These are phyloP conservation scores for Thaumatotibia leucotreta DNA, from an alignment of 1,140 invertebrate species.

Conservation along the genomic window DNA sequence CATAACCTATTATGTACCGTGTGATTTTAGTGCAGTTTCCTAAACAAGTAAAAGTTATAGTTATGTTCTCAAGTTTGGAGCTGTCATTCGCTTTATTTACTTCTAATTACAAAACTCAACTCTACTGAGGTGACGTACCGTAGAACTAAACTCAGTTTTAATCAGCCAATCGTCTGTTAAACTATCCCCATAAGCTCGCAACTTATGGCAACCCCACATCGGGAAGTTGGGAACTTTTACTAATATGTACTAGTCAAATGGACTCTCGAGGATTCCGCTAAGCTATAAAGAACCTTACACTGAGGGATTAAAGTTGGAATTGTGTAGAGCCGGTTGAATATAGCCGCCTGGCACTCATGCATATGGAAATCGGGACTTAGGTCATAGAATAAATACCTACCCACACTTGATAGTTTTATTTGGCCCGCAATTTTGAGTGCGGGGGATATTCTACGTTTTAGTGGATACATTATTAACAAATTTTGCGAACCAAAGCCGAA, in stretches of 20 bases:
- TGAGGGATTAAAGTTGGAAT: conserved; percentile 27
- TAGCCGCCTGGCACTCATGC: conserved; percentile 45
- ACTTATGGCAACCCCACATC: conserved; percentile 39
- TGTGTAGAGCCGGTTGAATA: background rate
- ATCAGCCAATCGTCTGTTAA: conserved; percentile 1
- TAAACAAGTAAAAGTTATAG: too few relatives aligned
- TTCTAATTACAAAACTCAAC: background rate
- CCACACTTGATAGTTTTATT: conserved; percentile 40
- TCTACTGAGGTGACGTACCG: background rate
- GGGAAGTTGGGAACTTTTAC: conserved; percentile 62
- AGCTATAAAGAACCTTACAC: conserved; percentile 44
- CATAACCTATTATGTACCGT: too few relatives aligned
- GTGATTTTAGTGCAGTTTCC: too few relatives aligned
- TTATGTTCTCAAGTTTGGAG: background rate
- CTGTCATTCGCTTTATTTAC: background rate
- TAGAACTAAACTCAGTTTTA: conserved; percentile 1
- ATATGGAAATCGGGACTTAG: conserved; percentile 70
- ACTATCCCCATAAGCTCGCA: background rate
- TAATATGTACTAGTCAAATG: conserved; percentile 71
- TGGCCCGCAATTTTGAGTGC: conserved; percentile 13
- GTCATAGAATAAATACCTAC: conserved; percentile 53
- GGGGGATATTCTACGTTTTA: background rate
- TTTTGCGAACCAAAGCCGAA: background rate
- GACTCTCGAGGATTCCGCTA: conserved; percentile 52
- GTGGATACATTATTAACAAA: background rate